phyloP scores from a whole-genome alignment of 2,113 vertebrate species.

The Xyliphius kryptos region DNA sequence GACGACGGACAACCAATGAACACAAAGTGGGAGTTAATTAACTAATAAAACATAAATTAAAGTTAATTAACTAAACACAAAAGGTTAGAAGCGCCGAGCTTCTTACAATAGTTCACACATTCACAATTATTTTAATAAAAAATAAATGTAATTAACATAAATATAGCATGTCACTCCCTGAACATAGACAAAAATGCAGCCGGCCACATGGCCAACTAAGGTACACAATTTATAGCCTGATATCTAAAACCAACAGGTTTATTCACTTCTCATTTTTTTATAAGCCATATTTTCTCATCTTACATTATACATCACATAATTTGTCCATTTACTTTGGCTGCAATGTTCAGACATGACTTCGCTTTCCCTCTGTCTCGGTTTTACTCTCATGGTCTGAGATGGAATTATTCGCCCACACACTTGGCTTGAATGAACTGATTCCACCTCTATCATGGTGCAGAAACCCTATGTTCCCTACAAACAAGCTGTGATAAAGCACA shows the following conservation, averaged over 20 bases:
- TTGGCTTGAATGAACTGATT: neutral
- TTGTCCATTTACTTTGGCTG: slow-evolving; percentile 15
- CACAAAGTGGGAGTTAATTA: too few species aligned
- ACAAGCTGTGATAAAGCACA: too few species aligned
- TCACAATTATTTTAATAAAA: too few species aligned
- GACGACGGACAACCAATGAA: too few species aligned
- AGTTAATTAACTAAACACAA: too few species aligned
- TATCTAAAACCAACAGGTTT: neutral
- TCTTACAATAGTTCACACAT: too few species aligned
- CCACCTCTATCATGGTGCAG: neutral
- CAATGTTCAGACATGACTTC: slow-evolving; percentile 15
- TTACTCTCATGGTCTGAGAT: slow-evolving; percentile 4
- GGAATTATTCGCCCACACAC: slow-evolving; percentile 5
- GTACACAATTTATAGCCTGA: slow-evolving; percentile 5
- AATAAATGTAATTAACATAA: neutral
- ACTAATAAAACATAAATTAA: too few species aligned
- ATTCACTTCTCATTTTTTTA: neutral
- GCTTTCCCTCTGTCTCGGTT: slow-evolving; percentile 10
- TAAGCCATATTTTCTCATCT: neutral
- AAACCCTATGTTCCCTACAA: neutral
- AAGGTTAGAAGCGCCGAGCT: too few species aligned
- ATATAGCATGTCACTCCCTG: neutral
- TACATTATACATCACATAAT: slow-evolving; percentile 13
- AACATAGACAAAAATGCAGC: neutral
- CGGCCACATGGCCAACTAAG: neutral